Evolutionary conservation across 2,113 vertebrate species (phyloP).

Genomic region (Boulengeromyrus knoepffleri): DNA sequence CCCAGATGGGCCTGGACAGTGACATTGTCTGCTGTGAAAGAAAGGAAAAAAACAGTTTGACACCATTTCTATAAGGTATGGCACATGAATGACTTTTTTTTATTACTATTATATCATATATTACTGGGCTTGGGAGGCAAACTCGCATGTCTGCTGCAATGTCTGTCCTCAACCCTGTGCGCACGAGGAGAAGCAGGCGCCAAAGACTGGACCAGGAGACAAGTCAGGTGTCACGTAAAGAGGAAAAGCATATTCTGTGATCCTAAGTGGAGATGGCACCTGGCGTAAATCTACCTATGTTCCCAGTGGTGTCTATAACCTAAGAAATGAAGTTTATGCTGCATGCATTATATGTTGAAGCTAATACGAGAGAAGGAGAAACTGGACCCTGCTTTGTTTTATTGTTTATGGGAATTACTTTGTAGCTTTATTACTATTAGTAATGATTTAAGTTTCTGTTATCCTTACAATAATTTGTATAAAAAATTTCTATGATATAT

Average conservation of each 20-base stretch:
- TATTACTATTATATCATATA: background rate
- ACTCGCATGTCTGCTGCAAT: background rate
- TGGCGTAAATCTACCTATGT: background rate
- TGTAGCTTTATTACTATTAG: background rate
- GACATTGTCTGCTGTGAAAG: background rate
- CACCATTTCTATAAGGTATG: background rate
- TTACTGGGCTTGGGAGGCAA: background rate
- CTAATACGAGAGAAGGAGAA: background rate
- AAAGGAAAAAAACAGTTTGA: background rate
- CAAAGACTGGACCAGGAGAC: background rate
- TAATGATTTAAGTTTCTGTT: background rate
- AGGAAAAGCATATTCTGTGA: background rate
- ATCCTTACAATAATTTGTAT: background rate
- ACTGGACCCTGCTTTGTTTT: background rate
- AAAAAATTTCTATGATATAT: background rate
- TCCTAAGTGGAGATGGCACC: background rate
- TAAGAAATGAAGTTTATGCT: background rate
- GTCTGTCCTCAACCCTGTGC: background rate
- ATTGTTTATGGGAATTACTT: background rate
- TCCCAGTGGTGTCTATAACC: background rate
- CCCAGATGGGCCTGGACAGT: conserved; percentile 24
- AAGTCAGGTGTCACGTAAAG: background rate
- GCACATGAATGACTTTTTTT: background rate
- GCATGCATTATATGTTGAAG: background rate
- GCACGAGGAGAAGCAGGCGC: background rate